These are phyloP conservation scores for Orchesella cincta DNA, from an alignment of 1,140 invertebrate species.

Conservation along the genomic window DNA sequence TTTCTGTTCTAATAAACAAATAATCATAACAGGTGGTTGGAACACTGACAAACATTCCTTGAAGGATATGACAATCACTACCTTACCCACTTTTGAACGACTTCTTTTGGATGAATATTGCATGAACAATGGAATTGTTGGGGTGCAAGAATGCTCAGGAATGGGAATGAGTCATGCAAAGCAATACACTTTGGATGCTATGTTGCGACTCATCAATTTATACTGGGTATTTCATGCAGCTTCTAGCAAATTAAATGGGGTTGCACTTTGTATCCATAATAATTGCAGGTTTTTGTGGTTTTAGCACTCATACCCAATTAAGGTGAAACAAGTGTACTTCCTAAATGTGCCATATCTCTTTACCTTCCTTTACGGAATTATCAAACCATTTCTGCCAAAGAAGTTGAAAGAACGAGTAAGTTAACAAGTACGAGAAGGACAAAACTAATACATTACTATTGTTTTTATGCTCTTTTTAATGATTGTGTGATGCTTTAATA, in stretches of 20 bases:
- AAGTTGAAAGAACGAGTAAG: conserved; percentile 14
- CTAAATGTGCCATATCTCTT: conserved; percentile 7
- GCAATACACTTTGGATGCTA: not conserved
- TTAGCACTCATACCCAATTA: not conserved
- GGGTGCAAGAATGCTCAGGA: not conserved
- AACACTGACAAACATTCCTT: not conserved
- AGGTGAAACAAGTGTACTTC: conserved; percentile 1
- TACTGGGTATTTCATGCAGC: not conserved
- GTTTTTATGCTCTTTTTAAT: too few relatives aligned
- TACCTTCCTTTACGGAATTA: conserved; percentile 23
- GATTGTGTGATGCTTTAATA: too few relatives aligned
- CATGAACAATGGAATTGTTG: not conserved
- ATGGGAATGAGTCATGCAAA: conserved; percentile 15
- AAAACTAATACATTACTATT: too few relatives aligned
- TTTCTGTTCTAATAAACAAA: too few relatives aligned
- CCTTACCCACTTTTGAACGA: not conserved
- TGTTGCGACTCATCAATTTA: not conserved
- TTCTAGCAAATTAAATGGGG: too few relatives aligned
- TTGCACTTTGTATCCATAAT: too few relatives aligned
- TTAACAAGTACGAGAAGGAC: too few relatives aligned
- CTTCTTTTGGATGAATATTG: not conserved
- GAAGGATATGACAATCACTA: not conserved
- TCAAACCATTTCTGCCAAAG: conserved; percentile 11
- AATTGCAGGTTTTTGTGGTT: too few relatives aligned
- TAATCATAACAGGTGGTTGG: too few relatives aligned